Evolutionary conservation across 2,888 invertebrate species (phyloP).

Genomic region (Xestoiulus laeticollis): DNA sequence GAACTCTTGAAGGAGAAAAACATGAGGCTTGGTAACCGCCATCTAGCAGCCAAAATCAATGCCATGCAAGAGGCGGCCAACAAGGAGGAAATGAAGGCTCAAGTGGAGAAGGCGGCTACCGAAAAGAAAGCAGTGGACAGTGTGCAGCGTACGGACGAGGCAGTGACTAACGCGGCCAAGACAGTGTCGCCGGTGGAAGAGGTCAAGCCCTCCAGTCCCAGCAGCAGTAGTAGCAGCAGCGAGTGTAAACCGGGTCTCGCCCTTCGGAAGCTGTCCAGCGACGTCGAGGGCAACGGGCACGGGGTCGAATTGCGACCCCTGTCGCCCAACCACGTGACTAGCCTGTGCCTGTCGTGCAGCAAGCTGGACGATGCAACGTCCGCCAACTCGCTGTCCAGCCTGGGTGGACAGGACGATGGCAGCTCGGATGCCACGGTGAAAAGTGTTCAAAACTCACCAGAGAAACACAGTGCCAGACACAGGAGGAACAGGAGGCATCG

Average conservation of each 20-base stretch:
- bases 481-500: constrained; percentile 71
- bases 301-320: constrained; percentile 48
- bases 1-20: constrained; percentile 82
- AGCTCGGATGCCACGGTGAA: constrained; percentile 45
- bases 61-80: constrained; percentile 84
- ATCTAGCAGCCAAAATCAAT: constrained; percentile 77
- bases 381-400: not conserved
- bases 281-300: not conserved
- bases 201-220: not conserved
- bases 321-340: constrained; percentile 48
- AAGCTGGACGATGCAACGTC: not conserved
- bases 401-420: not conserved
- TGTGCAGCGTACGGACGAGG: not conserved
- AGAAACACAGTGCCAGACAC: not conserved
- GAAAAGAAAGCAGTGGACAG: not conserved
- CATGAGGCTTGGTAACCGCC: constrained; percentile 77
- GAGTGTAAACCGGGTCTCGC: not conserved
- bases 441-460: constrained; percentile 50
- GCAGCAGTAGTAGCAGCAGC: constrained; percentile 10
- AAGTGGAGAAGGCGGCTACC: constrained; percentile 3
- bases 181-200: not conserved
- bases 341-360: not conserved
- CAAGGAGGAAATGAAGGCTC: constrained; percentile 57
- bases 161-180: not conserved
- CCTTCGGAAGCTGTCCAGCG: not conserved